Base-by-base conservation (phyloP, 2,797 vertebrate species). In the Pelodytes ibericus region DNA sequence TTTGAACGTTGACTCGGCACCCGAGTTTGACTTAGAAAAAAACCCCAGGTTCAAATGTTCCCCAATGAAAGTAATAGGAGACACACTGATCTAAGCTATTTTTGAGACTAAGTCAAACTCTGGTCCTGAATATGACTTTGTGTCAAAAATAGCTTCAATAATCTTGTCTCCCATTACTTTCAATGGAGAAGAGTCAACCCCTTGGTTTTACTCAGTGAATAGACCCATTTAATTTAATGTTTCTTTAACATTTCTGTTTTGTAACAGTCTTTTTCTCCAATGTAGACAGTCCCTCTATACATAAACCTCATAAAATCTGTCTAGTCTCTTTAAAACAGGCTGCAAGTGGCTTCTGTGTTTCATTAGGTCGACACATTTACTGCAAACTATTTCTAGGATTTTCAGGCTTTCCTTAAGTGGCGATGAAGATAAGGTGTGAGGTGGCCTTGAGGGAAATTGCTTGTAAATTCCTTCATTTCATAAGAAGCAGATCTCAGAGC, bases 301-400 rank as follows among this genome's bases (percentile, higher is more conserved):
- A 39, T 77, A 77, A 72, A 77, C 69, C 62, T 67, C 62, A 36
- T 77, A 77, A 77, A 77, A 25, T 49, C 60, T 15, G 10, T 47
- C 39, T 39, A 25, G 62, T 58, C 22, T 69, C 69, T 44, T 53
- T 53, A 62, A 27, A 62, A 49, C n/a, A 18, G 39, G 22, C 49
- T 39, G 2, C 0, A 7, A 57, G 27, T 53, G 22, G 56, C 30
- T 57, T 53, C 75, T 77, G 75, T n/a, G 56, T 72, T 77, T 60
- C 69, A 56, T 77, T 77, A 49, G 36, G 9, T 11, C 8, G 75
- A 77, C 75, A 72, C 69, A 26, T 77, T 77, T 77, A 77, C 26
- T 62, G 29, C 7, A 27, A 29, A 27, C 44, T 27, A 3, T 59
- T 77, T 59, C 58, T 47, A 39, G 15, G 3, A 63, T 76, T 71